A percentile compares a stretch with the other conserved stretches of the same genome.
Conservation (phyloP, 2,797 vertebrate genomes). For the Stomatorhinus walkeri region DNA sequence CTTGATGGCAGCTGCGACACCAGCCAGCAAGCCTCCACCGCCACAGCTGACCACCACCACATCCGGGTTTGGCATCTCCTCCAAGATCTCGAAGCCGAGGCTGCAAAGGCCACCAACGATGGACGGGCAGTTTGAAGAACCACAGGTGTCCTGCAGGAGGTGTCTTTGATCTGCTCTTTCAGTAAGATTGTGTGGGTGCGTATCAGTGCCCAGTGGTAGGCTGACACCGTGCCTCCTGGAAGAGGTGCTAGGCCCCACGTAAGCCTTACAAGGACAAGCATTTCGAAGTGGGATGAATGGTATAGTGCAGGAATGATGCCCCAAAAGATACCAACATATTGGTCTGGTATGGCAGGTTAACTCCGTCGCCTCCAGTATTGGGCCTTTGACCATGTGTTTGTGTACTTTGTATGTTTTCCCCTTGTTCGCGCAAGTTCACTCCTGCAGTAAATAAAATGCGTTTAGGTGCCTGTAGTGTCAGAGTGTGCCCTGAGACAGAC, state of each 20-base stretch:
- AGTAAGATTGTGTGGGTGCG: background rate
- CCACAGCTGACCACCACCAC: slow-evolving; percentile 68
- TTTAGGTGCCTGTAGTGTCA: background rate
- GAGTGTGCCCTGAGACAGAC: background rate
- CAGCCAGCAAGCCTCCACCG: slow-evolving; percentile 62
- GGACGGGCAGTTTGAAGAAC: background rate
- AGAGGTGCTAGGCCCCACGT: too few relatives aligned
- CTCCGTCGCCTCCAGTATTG: background rate
- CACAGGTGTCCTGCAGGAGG: background rate
- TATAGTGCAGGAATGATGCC: background rate
- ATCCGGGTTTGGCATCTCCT: slow-evolving; percentile 53
- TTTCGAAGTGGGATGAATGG: background rate
- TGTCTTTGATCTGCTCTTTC: background rate
- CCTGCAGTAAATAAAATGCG: background rate
- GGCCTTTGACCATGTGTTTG: background rate
- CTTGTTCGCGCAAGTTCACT: background rate
- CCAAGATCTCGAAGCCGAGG: slow-evolving; percentile 63
- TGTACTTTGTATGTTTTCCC: background rate
- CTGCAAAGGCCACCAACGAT: slow-evolving; percentile 32
- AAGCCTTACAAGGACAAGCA: background rate
- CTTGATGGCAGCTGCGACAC: slow-evolving; percentile 60
- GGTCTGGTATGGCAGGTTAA: background rate
- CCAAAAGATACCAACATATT: background rate
- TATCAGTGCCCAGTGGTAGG: background rate
- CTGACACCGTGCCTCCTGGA: background rate